These are phyloP conservation scores for Aphis gossypii DNA, from an alignment of 1,140 invertebrate genomes.

Conservation along the genomic window DNA sequence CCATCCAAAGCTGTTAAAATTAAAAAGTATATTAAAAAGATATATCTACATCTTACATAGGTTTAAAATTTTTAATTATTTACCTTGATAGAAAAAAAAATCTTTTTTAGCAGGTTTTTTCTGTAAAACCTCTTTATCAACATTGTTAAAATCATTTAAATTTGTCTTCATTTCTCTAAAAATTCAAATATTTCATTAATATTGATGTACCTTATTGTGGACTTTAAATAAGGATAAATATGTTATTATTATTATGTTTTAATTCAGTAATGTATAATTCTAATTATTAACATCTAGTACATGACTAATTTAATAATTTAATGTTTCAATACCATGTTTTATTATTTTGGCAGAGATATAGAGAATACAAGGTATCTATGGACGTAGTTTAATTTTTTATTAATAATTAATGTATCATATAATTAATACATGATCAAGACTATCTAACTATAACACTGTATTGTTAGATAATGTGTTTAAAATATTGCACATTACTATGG, in stretches of 20 bases:
- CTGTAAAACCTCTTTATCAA: neutral
- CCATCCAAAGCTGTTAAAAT: constrained; percentile 78
- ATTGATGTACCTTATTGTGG: neutral
- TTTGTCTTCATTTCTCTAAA: neutral
- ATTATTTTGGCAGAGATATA: too few relatives aligned
- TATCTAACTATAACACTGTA: too few relatives aligned
- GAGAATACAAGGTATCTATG: neutral
- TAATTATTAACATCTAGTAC: neutral
- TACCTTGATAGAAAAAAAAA: constrained; percentile 59
- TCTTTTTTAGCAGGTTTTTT: constrained; percentile 61
- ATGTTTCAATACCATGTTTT: neutral
- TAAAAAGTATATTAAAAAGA: constrained; percentile 50
- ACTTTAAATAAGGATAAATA: neutral
- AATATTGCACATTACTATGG: too few relatives aligned
- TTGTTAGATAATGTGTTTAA: too few relatives aligned
- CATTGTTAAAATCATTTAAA: neutral
- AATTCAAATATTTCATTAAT: neutral
- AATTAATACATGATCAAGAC: too few relatives aligned
- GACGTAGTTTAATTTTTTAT: neutral
- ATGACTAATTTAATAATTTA: neutral
- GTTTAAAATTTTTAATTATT: neutral
- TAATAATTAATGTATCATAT: neutral
- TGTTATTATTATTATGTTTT: neutral
- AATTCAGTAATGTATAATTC: neutral
- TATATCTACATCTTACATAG: neutral